Evolutionary conservation across 2,888 invertebrate species (phyloP).

Genomic region (Tenthredo amoena): DNA sequence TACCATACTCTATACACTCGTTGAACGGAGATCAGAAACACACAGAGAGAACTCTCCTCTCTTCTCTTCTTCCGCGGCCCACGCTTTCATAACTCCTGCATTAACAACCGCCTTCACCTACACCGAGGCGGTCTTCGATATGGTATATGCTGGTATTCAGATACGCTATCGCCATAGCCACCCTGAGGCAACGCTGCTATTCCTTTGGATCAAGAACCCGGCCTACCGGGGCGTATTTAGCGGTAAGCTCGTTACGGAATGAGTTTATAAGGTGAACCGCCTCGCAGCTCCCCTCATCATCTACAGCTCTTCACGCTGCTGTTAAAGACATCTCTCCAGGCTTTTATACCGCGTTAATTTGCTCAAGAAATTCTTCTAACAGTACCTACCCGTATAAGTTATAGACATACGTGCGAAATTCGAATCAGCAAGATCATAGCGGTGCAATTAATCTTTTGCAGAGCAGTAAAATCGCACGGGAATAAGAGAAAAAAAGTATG

Average conservation of each 20-base stretch:
- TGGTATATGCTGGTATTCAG: constrained; percentile 43
- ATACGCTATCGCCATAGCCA: constrained; percentile 48
- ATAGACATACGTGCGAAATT: not conserved
- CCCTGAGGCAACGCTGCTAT: constrained; percentile 45
- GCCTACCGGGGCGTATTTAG: constrained; percentile 52
- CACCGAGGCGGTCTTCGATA: constrained; percentile 47
- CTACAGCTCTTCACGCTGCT: not conserved
- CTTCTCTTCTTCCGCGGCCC: constrained; percentile 19
- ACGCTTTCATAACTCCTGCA: constrained; percentile 53
- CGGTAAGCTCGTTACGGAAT: constrained; percentile 52
- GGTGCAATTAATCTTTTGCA: constrained; percentile 19
- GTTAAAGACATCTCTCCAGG: constrained; percentile 9
- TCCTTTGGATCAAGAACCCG: constrained; percentile 44
- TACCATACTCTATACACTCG: too few relatives aligned
- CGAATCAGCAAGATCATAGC: not conserved
- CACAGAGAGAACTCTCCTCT: constrained; percentile 16
- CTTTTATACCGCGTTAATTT: not conserved
- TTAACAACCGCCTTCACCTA: constrained; percentile 52
- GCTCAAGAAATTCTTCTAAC: not conserved
- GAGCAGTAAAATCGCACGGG: constrained; percentile 10
- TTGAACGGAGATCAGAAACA: not conserved
- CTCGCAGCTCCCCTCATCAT: constrained; percentile 10
- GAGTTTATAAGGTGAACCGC: constrained; percentile 49
- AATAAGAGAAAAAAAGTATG: not conserved
- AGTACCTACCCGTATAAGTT: not conserved